phyloP scores from a whole-genome alignment of 2,797 vertebrate species.

The Ammospiza maritima region DNA sequence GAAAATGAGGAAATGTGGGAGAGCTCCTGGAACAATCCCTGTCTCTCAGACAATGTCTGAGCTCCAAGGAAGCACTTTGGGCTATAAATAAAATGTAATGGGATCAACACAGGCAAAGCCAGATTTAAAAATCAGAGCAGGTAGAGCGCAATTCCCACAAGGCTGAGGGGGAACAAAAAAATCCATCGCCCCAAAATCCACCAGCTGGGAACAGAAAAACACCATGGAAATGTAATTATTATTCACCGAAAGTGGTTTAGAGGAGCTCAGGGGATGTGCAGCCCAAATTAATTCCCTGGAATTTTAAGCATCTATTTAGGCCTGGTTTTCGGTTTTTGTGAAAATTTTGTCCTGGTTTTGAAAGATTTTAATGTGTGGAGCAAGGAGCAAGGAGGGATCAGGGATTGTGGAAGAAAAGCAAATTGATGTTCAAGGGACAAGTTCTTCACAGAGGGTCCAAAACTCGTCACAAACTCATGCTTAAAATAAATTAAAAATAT shows the following conservation, averaged over 20 bases:
- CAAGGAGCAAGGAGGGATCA: neutral
- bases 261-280: neutral
- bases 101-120: neutral
- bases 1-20: neutral
- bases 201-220: neutral
- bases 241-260: neutral
- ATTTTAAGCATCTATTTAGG: neutral
- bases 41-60: neutral
- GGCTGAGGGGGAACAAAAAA: neutral
- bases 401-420: neutral
- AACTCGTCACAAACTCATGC: neutral
- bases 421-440: neutral
- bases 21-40: neutral
- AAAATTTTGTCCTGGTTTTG: neutral
- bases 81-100: neutral
- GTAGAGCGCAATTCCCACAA: neutral
- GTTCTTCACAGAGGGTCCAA: neutral
- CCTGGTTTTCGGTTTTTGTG: neutral
- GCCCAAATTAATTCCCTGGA: neutral
- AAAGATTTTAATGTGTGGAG: neutral
- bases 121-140: conserved; percentile 18
- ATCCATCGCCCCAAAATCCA: neutral
- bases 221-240: neutral
- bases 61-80: neutral
- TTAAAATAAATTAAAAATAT: neutral